Evolutionary conservation across 2,888 invertebrate genomes (phyloP), one percentile per base, ranked within the genome.

Genomic region (Gari tellinella): DNA sequence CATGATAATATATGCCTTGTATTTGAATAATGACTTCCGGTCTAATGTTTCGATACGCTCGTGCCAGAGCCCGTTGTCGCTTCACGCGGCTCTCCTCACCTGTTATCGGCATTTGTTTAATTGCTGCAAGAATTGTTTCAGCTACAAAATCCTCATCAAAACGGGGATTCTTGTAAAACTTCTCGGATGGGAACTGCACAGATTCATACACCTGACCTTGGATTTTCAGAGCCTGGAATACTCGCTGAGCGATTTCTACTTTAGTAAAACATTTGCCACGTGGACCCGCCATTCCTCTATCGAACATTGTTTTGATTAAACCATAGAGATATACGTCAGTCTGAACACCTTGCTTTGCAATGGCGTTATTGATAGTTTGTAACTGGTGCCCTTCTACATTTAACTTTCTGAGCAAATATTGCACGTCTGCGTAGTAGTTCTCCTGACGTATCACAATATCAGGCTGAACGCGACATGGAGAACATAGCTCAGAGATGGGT

Each of bases 1-100:
- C 61, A 52, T 61, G 52, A 41, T 61, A 61, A 52, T 51, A 61
- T 51, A 61, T 25, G 2, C 51, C 61, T 43, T 61, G 61, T 41
- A 61, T 52, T 5, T 61, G 17, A 26, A 61, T 52, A 10, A 61
- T 7, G 1, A 61, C 25, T 12, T 61, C 51, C 17, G 41, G 23
- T 52, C n/a, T 52, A 7, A 61, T 19, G 31, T 51, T 51, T 51
- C 52, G 51, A 40, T 31, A 61, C n/a, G 52, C 61, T 43, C 51
- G 40, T 12, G 41, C 61, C 31, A 31, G 31, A 10, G 31, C 31
- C 31, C 31, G 31, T 31, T 4, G 4, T 31, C 31, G 31, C 31
- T 31, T 4, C 31, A 31, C 31, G 4, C 31, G 4, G 31, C 31
- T 31, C 31, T 31, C 31, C 31, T 31, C 31, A 10, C 31, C 31